Percentiles rank a stretch among this genome's conserved stretches.
Conservation (phyloP, 2,113 vertebrate genomes). For the Numida meleagris region DNA sequence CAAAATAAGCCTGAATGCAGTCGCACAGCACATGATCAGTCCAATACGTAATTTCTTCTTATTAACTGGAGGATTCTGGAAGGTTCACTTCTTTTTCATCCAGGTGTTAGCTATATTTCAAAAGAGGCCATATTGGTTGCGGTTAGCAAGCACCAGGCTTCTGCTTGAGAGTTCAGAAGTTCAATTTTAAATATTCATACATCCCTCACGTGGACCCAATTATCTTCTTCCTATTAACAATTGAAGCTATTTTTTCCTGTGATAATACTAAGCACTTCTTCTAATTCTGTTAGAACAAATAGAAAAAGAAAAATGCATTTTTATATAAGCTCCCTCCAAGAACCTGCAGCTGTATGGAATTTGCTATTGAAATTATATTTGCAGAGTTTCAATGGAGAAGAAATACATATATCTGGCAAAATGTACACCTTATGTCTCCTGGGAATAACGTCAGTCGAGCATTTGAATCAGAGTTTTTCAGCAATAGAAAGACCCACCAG, state of each 20-base stretch:
- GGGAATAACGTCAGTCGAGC: background rate
- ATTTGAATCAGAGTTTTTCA: background rate
- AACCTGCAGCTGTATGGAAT: background rate
- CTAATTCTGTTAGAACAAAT: background rate
- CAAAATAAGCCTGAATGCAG: background rate
- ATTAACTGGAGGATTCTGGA: background rate
- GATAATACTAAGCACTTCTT: background rate
- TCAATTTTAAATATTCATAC: background rate
- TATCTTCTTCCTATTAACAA: background rate
- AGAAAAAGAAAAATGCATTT: background rate
- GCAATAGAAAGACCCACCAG: background rate
- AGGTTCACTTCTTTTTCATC: background rate
- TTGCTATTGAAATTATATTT: background rate
- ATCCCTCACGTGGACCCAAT: background rate
- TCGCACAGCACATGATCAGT: rapidly evolving
- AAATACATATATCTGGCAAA: background rate
- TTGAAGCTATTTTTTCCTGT: background rate
- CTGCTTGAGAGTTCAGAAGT: background rate
- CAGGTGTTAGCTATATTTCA: background rate
- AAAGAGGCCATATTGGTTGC: background rate
- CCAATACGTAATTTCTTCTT: background rate
- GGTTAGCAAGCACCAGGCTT: background rate
- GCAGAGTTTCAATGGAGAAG: background rate
- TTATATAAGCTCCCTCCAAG: background rate
- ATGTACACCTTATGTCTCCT: background rate